Evolutionary conservation across 2,113 vertebrate species (phyloP), one percentile per base, ranked within the genome.

Genomic region (Nestor notabilis): DNA sequence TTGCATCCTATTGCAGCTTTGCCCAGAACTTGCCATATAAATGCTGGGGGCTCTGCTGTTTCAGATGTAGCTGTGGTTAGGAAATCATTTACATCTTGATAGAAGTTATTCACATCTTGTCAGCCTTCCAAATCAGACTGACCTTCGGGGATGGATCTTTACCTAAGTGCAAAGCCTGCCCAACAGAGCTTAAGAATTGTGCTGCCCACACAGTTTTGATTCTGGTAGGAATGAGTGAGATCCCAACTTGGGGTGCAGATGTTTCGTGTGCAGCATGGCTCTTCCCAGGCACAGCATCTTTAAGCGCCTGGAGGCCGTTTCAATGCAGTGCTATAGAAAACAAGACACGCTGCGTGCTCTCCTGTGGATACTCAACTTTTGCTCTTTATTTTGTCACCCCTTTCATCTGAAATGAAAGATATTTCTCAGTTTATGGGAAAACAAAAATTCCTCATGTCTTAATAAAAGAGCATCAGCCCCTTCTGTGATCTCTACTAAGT

Each of bases 391-490:
- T 65, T 84, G 55, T 79, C 70, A 23, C 39, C 27, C 61, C 93
- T 89, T 95, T 64, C 46, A 89, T 89, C 72, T 78, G 18, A 87
- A 95, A 91, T 74, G 80, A 88, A 93, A 88, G 92, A 8, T 72
- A n/a, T 17, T 88, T 65, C 75, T 74, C 41, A 4, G 39, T 66
- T 93, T 75, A 39, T 60, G 70, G 89, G 77, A 68, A 96, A 92
- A 78, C 72, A 90, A 7, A 89, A 84, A 78, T 87, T 96, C 74
- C 35, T 83, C 4, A 0, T 64, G 61, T 95, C 81, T 69, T 89
- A 91, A 89, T 79, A 74, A 87, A 89, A 91, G 81, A 93, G 69
- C 74, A 44, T 64, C 47, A 58, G 37, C 27, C 46, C 60, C 31
- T 52, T 29, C 84, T 61, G 61, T 87, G 87, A 27, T 89, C 64